Evolutionary conservation across 2,797 vertebrate species (phyloP).

Genomic region (Bradypodion ventrale): DNA sequence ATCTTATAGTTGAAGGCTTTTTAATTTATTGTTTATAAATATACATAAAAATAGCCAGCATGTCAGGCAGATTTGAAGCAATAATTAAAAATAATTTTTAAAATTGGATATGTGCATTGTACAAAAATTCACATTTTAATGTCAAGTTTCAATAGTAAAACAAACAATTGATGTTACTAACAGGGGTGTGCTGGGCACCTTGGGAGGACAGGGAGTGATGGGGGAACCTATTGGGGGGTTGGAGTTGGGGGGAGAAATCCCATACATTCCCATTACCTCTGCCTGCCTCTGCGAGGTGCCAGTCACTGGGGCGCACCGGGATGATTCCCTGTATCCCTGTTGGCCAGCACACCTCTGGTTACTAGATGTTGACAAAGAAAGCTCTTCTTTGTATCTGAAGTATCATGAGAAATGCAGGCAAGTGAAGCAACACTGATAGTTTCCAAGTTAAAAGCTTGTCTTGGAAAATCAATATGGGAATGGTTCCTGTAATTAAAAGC

Average conservation of each 20-base stretch:
- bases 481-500: conserved; percentile 29
- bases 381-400: neutral
- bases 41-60: no score
- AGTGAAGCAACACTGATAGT: neutral
- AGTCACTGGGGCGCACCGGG: no score
- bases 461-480: conserved; percentile 13
- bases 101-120: neutral
- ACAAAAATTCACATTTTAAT: neutral
- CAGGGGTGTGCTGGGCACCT: no score
- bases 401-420: neutral
- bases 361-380: neutral
- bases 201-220: neutral
- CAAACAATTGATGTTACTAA: neutral
- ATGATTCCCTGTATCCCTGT: no score
- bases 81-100: neutral
- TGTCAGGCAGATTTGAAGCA: neutral
- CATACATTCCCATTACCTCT: no score
- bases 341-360: no score
- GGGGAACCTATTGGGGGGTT: no score
- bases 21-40: no score
- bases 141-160: neutral
- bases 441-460: neutral
- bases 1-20: no score
- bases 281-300: no score
- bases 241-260: no score